phyloP scores from a whole-genome alignment of 2,797 vertebrate species.

The Cirrhinus mrigala region DNA sequence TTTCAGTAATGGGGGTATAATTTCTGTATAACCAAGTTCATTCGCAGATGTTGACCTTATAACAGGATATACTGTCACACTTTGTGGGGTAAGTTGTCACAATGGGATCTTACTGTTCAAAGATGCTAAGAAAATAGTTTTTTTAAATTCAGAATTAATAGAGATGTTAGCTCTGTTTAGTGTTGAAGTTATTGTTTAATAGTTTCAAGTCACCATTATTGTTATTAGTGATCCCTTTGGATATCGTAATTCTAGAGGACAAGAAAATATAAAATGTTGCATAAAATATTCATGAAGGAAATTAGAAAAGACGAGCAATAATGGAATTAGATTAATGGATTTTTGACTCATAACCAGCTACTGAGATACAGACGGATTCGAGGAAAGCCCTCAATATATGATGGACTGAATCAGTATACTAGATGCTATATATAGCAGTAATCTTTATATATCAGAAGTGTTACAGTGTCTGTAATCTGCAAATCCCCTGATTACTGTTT shows the following conservation, averaged over 20 bases:
- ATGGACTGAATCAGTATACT: background rate
- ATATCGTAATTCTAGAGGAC: background rate
- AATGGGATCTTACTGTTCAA: background rate
- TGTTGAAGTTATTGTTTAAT: background rate
- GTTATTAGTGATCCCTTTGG: background rate
- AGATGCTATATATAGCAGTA: background rate
- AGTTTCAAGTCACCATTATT: background rate
- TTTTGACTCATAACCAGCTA: background rate
- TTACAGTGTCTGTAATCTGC: background rate
- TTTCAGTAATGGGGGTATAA: background rate
- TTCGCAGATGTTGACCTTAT: background rate
- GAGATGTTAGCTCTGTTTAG: background rate
- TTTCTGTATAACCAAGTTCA: background rate
- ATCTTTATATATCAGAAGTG: constrained; percentile 4
- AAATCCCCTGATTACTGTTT: constrained; percentile 9
- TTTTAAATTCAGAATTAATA: too few species aligned
- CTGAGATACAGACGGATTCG: background rate
- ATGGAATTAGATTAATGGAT: background rate
- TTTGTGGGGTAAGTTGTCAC: background rate
- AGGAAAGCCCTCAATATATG: background rate
- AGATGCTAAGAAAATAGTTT: background rate
- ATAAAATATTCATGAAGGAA: background rate
- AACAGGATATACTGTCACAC: background rate
- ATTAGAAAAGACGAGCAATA: background rate
- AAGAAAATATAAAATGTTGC: background rate